A percentile compares a stretch with the other conserved stretches of the same genome.
Evolutionary conservation across 2,113 vertebrate species (phyloP).

Genomic region (Bujurquina vittata): DNA sequence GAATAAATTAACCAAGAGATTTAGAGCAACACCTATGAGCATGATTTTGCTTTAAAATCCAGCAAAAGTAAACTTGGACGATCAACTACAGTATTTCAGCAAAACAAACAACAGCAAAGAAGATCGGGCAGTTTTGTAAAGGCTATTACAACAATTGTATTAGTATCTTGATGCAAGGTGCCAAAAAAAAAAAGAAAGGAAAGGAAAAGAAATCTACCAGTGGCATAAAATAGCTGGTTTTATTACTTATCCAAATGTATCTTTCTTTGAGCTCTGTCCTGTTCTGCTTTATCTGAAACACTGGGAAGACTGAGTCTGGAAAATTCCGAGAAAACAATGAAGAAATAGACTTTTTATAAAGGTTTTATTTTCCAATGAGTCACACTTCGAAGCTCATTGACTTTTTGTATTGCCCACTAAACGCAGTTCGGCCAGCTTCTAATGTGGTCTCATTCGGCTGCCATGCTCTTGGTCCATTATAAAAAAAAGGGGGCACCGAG

Average conservation of each 20-base stretch:
- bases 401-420: constrained; percentile 34
- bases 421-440: constrained; percentile 29
- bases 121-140: not conserved
- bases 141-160: not conserved
- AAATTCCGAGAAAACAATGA: constrained; percentile 5
- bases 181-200: not conserved
- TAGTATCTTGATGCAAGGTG: not conserved
- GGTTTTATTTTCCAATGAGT: not conserved
- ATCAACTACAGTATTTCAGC: not conserved
- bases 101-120: too few relatives aligned
- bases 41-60: not conserved
- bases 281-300: not conserved
- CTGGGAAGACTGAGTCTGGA: not conserved
- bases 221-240: not conserved
- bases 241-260: not conserved
- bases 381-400: constrained; percentile 10
- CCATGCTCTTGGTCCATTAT: constrained; percentile 47
- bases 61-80: not conserved
- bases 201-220: not conserved
- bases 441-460: constrained; percentile 44
- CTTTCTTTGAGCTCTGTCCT: not conserved
- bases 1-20: not conserved
- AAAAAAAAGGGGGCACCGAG: constrained; percentile 24
- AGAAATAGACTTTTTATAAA: not conserved
- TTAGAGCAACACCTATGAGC: not conserved